Percentiles rank a stretch among this genome's conserved stretches.
These are phyloP conservation scores for Mionectes olivaceus DNA, from an alignment of 2,797 vertebrate species.

Conservation along the genomic window DNA sequence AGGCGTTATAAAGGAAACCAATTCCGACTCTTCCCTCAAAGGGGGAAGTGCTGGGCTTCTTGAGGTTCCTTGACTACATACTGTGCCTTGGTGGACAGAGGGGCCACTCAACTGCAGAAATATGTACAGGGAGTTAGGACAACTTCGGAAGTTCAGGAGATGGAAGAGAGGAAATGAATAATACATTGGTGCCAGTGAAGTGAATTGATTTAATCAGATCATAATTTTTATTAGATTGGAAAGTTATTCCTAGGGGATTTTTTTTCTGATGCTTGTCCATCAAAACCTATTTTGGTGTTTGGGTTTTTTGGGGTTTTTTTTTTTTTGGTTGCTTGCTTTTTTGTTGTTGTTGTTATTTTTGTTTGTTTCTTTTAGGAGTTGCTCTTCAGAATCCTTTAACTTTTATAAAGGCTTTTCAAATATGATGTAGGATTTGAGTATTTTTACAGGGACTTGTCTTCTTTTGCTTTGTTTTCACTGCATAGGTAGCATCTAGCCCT, in stretches of 20 bases:
- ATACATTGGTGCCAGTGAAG: background rate
- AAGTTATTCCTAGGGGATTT: background rate
- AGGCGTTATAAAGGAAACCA: background rate
- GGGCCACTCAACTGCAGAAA: background rate
- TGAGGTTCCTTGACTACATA: fast-evolving
- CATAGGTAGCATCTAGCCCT: background rate
- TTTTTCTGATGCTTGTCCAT: background rate
- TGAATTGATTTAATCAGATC: background rate
- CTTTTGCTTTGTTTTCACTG: background rate
- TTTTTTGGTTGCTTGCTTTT: background rate
- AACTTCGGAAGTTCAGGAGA: background rate
- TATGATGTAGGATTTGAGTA: background rate
- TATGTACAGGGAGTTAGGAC: background rate
- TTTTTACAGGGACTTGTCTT: background rate
- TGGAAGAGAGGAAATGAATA: background rate
- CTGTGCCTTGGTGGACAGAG: background rate
- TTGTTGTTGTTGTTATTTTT: background rate
- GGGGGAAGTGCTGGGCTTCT: background rate
- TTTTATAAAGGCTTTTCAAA: background rate
- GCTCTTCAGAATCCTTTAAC: background rate
- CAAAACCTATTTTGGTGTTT: background rate
- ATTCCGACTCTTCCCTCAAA: background rate
- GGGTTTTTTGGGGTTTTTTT: too few relatives aligned
- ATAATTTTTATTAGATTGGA: background rate
- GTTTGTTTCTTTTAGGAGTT: background rate